Evolutionary conservation across 2,888 invertebrate species (phyloP), one percentile per base, ranked within the genome.

Genomic region (Dendrolimus pini): DNA sequence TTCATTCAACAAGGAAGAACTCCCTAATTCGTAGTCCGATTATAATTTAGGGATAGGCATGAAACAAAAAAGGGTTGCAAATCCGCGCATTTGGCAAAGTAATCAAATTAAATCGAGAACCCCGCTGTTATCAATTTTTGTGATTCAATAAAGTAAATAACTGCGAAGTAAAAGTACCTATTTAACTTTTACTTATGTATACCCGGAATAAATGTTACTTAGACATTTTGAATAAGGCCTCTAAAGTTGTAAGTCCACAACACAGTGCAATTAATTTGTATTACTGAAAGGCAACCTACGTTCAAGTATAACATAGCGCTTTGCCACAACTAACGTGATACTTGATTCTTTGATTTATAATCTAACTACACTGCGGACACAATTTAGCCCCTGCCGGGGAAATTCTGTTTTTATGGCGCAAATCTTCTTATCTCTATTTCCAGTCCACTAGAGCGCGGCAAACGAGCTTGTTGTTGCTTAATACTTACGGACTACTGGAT

Each of bases 371-470:
- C 30, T 30, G 6, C 30, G 30, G 6, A 30, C 30, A 30, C 30
- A 30, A 30, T 71, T 66, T 66, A 62, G 61, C 63, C 58, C 57
- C 60, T 59, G 61, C 62, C 63, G 62, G 61, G 66, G 64, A 69
- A 75, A 74, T 72, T 67, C 72, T 63, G 68, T 74, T 82, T 84
- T 86, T 84, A 86, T 80, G 78, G 70, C 71, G 70, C 66, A 79
- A 85, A 87, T 82, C 85, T 77, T 68, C 85, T 87, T 88, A 88
- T 88, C 88, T 70, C 69, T 55, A 73, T 77, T 86, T 83, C 83
- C 88, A 88, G 76, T 74, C 78, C 70, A 71, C 66, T 72, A 68
- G 61, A 70, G 66, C 62, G 57, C 59, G 62, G 57, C 59, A 61
- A 65, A 67, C 61, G 65, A 61, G 61, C 63, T 68, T 67, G 71